phyloP scores from a whole-genome alignment of 2,888 invertebrate species.

The Euplagia quadripunctaria region DNA sequence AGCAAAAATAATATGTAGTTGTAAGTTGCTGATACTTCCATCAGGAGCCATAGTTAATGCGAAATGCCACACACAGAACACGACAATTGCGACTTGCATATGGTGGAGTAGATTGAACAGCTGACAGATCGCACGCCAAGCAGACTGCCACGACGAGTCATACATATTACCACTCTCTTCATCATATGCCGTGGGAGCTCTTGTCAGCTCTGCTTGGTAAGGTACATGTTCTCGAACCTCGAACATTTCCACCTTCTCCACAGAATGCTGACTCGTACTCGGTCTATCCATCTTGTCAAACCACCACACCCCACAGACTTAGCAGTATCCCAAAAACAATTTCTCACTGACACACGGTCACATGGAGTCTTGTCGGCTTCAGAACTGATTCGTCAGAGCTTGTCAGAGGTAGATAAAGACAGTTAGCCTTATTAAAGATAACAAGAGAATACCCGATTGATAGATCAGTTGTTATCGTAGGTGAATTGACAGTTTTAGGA shows the following conservation, averaged over 20 bases:
- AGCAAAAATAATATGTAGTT: slow-evolving; percentile 82
- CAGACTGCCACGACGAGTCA: slow-evolving; percentile 74
- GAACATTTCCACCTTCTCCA: slow-evolving; percentile 79
- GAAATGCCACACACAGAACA: slow-evolving; percentile 80
- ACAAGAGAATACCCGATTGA: slow-evolving; percentile 67
- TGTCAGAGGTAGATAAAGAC: slow-evolving; percentile 52
- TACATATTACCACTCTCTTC: slow-evolving; percentile 76
- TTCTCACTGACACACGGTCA: slow-evolving; percentile 53
- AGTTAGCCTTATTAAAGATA: slow-evolving; percentile 67
- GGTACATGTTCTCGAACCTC: slow-evolving; percentile 83
- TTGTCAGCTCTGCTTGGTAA: slow-evolving; percentile 79
- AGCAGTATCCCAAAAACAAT: slow-evolving; percentile 20
- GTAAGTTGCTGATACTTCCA: slow-evolving; percentile 78
- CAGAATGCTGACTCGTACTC: slow-evolving; percentile 77
- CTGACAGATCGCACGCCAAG: slow-evolving; percentile 80
- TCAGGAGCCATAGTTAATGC: slow-evolving; percentile 75
- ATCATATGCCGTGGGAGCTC: slow-evolving; percentile 77
- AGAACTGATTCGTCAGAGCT: slow-evolving; percentile 60
- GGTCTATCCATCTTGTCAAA: slow-evolving; percentile 77
- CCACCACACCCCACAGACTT: slow-evolving; percentile 54
- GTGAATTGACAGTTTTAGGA: slow-evolving; percentile 77
- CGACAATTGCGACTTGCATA: slow-evolving; percentile 81
- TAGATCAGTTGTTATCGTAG: slow-evolving; percentile 61
- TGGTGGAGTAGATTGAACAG: slow-evolving; percentile 81
- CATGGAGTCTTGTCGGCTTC: slow-evolving; percentile 57